These are phyloP conservation scores for Rhodinocichla rosea DNA, from an alignment of 2,113 vertebrate genomes.

Conservation along the genomic window DNA sequence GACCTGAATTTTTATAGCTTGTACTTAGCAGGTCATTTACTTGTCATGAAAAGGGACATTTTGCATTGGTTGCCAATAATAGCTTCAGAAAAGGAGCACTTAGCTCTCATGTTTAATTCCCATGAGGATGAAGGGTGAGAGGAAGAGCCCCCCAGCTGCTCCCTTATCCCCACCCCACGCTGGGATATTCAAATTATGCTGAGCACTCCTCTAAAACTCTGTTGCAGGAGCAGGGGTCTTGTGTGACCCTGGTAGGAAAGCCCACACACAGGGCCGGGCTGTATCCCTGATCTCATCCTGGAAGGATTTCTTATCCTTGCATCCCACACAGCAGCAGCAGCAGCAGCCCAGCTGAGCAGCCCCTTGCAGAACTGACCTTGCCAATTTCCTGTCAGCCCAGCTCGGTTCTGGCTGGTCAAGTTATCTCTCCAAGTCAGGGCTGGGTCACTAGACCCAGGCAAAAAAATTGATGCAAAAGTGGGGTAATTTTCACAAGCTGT, in stretches of 20 bases:
- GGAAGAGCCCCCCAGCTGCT: neutral
- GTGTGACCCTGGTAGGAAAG: neutral
- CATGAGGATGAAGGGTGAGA: neutral
- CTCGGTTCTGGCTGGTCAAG: neutral
- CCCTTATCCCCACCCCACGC: neutral
- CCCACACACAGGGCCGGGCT: neutral
- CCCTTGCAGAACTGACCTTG: neutral
- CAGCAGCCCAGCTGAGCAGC: neutral
- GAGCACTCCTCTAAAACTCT: neutral
- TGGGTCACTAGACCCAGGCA: neutral
- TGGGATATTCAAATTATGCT: neutral
- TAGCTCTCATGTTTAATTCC: conserved; percentile 40
- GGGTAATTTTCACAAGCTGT: neutral
- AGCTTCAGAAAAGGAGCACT: conserved; percentile 44
- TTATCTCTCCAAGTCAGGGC: neutral
- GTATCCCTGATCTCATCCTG: neutral
- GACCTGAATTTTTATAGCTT: conserved; percentile 63
- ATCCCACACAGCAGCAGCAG: neutral
- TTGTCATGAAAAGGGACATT: conserved; percentile 55
- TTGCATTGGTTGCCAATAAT: conserved; percentile 48
- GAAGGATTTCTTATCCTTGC: neutral
- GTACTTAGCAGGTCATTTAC: conserved; percentile 56
- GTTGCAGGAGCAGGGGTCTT: neutral
- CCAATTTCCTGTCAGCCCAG: neutral
- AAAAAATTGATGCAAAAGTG: neutral